Conservation (phyloP, 2,888 invertebrate species). For the Alcis repandata region DNA sequence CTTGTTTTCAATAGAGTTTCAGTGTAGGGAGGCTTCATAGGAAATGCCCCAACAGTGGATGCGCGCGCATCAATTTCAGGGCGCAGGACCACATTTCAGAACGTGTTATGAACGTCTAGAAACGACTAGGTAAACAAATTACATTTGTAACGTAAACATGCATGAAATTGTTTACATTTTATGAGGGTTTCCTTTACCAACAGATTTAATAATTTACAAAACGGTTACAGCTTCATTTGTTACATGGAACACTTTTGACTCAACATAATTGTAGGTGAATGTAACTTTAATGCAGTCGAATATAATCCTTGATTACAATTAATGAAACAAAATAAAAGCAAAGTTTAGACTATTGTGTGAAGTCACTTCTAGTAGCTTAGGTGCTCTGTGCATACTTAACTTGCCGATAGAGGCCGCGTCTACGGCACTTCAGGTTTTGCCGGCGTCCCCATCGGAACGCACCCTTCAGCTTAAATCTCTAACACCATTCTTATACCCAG, state of each 20-base stretch:
- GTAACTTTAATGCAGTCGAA: not conserved
- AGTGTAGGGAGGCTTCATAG: constrained; percentile 56
- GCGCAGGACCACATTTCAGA: constrained; percentile 78
- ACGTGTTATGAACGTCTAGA: constrained; percentile 75
- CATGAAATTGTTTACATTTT: constrained; percentile 5
- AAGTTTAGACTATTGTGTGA: not conserved
- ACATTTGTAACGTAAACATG: constrained; percentile 7
- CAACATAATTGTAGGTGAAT: not conserved
- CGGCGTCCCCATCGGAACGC: constrained; percentile 76
- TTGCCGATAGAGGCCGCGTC: constrained; percentile 76
- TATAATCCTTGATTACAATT: not conserved
- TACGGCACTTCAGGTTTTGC: constrained; percentile 78
- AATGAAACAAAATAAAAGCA: not conserved
- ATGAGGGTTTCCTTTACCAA: constrained; percentile 8
- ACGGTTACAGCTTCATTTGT: not conserved
- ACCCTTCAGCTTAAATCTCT: constrained; percentile 55
- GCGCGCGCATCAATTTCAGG: constrained; percentile 82
- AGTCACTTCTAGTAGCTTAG: constrained; percentile 65
- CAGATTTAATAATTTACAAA: not conserved
- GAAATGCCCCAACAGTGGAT: constrained; percentile 64
- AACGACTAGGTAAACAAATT: constrained; percentile 45
- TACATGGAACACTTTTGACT: not conserved
- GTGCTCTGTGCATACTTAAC: constrained; percentile 68
- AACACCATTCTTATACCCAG: constrained; percentile 27
- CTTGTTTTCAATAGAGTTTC: constrained; percentile 57